These are phyloP conservation scores for Eucidaris tribuloides DNA, from an alignment of 35 echinoderm and acorn worm species.

Conservation along the genomic window DNA sequence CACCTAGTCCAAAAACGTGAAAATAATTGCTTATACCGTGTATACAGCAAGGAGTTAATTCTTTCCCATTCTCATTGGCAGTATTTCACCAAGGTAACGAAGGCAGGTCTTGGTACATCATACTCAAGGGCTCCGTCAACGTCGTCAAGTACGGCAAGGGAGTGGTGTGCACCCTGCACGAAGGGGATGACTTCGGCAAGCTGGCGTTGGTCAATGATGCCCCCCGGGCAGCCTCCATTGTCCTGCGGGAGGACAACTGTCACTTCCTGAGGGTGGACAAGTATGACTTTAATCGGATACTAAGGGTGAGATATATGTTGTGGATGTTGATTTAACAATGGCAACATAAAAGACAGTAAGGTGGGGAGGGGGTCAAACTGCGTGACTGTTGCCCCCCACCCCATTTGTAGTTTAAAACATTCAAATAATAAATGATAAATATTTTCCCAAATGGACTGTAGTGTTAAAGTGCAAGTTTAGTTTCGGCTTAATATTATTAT, in stretches of 20 bases:
- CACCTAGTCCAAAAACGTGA: too few relatives aligned
- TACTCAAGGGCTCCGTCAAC: conserved; percentile 87
- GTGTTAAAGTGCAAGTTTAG: too few relatives aligned
- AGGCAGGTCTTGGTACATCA: conserved; percentile 96
- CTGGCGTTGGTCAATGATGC: conserved; percentile 91
- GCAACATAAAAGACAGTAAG: too few relatives aligned
- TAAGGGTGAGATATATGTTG: conserved; percentile 86
- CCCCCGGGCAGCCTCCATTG: conserved; percentile 86
- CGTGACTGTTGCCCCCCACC: too few relatives aligned
- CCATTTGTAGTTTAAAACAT: too few relatives aligned
- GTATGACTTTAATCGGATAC: conserved; percentile 91
- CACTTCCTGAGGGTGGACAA: conserved; percentile 95
- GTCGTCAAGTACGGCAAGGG: conserved; percentile 97
- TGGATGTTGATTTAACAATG: too few relatives aligned
- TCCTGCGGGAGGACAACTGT: conserved; percentile 90
- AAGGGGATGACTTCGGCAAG: conserved; percentile 98
- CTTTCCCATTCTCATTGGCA: neutral
- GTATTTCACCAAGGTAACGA: conserved; percentile 98
- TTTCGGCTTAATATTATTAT: too few relatives aligned
- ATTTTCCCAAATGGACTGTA: too few relatives aligned
- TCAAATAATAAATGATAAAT: too few relatives aligned
- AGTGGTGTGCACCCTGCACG: conserved; percentile 90
- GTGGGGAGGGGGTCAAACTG: too few relatives aligned
- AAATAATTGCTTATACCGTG: too few relatives aligned
- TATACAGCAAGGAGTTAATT: too few relatives aligned